Base-by-base conservation (phyloP, 2,113 vertebrate genomes). In the Sardina pilchardus region DNA sequence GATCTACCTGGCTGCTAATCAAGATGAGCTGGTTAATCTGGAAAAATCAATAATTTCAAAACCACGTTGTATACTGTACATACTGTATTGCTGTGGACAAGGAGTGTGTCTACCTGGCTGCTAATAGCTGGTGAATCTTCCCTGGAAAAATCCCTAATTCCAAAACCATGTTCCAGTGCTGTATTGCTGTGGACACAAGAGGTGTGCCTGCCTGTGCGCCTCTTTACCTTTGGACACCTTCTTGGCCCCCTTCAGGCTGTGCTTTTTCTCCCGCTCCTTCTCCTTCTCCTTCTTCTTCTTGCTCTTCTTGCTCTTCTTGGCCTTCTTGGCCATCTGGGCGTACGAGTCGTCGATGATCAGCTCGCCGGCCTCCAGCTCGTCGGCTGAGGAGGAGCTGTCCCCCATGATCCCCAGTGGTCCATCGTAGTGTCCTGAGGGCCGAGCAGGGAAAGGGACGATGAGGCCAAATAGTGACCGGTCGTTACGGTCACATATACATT, bases 251-350 rank as follows among this genome's bases (percentile, higher is more conserved):
- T 92, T 98, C 75, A 71, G 81, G 83, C 97, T 96, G 92, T 98
- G 97, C 71, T 95, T 95, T 87, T 93, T 95, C 83, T 96, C 94
- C 86, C 94, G 85, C 87, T 95, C 96, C 88, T 94, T 85, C 87
- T 95, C 96, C 88, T 94, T 97, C 90, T 96, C 97, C 89, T 99
- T 98, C 90, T 99, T 99, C 89, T 99, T 99, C 93, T 98, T 99
- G 91, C 97, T 99, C 92, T 98, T 97, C 91, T 97, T 99, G 93
- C 97, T 99, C 34, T 97, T 99, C 88, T 99, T 99, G 92, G 97
- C 99, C 88, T 99, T 99, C 90, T 98, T 99, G 53, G 97, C 96
- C 91, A 97, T 89, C 89, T 99, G 96, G 10, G 96, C 94, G 89
- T 97, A 97, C 0, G 97, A 97, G 83, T 99, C 98, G 1, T 99